Conservation (phyloP, 1,140 invertebrate species). For the Bombus haemorrhoidalis region DNA sequence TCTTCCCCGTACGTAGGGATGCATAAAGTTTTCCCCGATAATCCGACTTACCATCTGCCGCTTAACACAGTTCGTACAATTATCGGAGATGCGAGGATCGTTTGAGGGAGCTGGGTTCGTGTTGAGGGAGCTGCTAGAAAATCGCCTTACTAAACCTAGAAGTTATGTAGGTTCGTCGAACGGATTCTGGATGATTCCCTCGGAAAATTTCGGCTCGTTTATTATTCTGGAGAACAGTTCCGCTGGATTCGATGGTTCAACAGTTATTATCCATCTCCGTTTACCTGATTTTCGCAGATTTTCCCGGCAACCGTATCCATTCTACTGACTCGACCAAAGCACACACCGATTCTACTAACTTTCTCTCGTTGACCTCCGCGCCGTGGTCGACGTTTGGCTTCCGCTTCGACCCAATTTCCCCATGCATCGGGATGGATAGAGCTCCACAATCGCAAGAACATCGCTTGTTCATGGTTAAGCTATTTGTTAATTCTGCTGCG, state of each 20-base stretch:
- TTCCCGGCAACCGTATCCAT: background rate
- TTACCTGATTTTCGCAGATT: constrained; percentile 30
- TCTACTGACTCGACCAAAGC: background rate
- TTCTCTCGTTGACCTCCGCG: constrained; percentile 13
- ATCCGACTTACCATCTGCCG: constrained; percentile 63
- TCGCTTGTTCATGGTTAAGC: background rate
- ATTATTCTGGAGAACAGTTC: background rate
- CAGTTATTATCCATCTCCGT: constrained; percentile 5
- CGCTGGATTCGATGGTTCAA: background rate
- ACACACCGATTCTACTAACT: background rate
- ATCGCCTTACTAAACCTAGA: background rate
- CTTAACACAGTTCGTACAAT: constrained; percentile 55
- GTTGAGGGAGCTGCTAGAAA: background rate
- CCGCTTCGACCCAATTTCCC: background rate
- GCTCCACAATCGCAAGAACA: background rate
- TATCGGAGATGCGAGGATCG: constrained; percentile 49
- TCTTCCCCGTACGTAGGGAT: constrained; percentile 49
- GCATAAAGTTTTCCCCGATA: constrained; percentile 55
- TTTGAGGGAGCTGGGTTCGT: background rate
- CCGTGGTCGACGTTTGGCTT: constrained; percentile 2
- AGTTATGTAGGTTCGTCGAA: constrained; percentile 5
- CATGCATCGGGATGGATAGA: background rate
- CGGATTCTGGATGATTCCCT: background rate
- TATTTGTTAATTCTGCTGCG: background rate
- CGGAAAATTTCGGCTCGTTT: constrained; percentile 26